These are phyloP conservation scores for Allobates femoralis DNA, from an alignment of 2,797 vertebrate genomes.

Conservation along the genomic window DNA sequence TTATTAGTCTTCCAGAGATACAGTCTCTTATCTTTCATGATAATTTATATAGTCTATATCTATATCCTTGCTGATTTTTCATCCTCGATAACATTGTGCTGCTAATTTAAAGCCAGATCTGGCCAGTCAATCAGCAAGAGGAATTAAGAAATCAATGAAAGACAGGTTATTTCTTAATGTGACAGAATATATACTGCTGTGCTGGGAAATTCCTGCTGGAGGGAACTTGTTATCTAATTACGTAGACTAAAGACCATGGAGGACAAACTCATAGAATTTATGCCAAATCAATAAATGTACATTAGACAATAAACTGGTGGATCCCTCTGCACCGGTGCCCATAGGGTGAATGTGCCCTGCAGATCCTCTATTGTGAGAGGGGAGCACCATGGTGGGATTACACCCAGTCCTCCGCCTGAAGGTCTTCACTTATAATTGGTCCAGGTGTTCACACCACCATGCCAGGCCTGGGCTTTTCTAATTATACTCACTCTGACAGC, in stretches of 20 bases:
- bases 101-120: not conserved
- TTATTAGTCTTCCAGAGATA: too few relatives aligned
- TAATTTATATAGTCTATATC: too few relatives aligned
- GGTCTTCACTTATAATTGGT: conserved; percentile 5
- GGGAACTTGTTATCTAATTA: not conserved
- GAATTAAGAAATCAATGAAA: not conserved
- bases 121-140: not conserved
- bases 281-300: not conserved
- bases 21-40: too few relatives aligned
- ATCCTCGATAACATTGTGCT: not conserved
- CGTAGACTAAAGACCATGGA: not conserved
- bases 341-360: not conserved
- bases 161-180: not conserved
- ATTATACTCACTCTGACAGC: conserved; percentile 43
- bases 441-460: conserved; percentile 16
- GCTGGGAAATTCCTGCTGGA: not conserved
- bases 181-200: not conserved
- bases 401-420: not conserved
- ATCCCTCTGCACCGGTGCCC: not conserved
- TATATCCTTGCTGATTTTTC: too few relatives aligned
- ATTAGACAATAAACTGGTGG: not conserved
- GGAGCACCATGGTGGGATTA: not conserved
- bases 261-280: not conserved
- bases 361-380: not conserved
- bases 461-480: conserved; percentile 20